Base-by-base conservation (phyloP, 2,113 vertebrate species). In the Fulica atra region DNA sequence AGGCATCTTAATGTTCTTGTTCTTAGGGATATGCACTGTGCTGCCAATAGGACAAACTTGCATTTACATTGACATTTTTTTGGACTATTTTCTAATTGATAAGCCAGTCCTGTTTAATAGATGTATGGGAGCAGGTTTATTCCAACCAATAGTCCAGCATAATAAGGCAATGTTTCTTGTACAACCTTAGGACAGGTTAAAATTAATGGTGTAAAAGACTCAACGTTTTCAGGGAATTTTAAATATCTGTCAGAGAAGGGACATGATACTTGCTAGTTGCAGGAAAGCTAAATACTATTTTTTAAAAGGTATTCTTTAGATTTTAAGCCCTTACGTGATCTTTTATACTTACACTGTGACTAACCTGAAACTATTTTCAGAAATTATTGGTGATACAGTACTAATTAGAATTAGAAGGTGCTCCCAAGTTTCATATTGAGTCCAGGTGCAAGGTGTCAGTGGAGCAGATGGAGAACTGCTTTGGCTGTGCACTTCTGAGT, bases 1-100 rank as follows among this genome's bases (percentile, higher is more conserved):
- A 90, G 44, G 12, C 4, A 0, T 81, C 61, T 56, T 86, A 29
- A 44, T 54, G 17, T n/a, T 68, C 21, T 16, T 0, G 0, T 23
- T 84, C 29, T 71, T 68, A 31, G 24, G 59, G 60, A 73, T 42
- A 31, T 38, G 36, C 10, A 23, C 16, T 48, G 24, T 86, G 40
- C 35, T 74, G 28, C 70, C 13, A 44, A 7, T 19, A 26, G 48
- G 26, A 38, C 48, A 63, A 90, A 72, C 59, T 53, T 76, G 23
- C 21, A 6, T 35, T 86, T 69, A 48, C 6, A 2, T 16, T n/a
- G 50, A 44, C 1, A 6, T 68, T 63, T 84, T 71, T 20, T 76
- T 71, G 53, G 10, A 20, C 78, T 78, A 13, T 54, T 50, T 90
- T 92, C 16, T 13, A 69, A 33, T 14, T 50, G 44, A 40, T 54